phyloP scores from a whole-genome alignment of 2,113 vertebrate genomes.

The Pachypanchax playfairii region DNA sequence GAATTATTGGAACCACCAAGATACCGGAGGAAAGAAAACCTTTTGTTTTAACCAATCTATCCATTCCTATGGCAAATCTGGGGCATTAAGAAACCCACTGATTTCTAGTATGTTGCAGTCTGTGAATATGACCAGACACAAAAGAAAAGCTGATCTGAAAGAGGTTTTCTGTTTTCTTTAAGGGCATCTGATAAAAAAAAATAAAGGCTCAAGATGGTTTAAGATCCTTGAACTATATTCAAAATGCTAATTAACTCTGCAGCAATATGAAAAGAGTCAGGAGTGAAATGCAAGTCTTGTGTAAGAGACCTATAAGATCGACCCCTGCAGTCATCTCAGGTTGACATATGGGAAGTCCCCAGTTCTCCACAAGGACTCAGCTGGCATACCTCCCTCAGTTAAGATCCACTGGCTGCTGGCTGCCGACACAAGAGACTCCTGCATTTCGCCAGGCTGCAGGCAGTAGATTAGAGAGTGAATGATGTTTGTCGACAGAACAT shows the following conservation, averaged over 20 bases:
- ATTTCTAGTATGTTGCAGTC: constrained; percentile 29
- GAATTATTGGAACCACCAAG: constrained; percentile 40
- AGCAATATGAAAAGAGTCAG: constrained; percentile 16
- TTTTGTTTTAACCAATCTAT: constrained; percentile 43
- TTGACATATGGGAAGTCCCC: constrained; percentile 48
- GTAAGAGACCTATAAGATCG: constrained; percentile 35
- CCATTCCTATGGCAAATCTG: constrained; percentile 22
- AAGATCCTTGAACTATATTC: neutral
- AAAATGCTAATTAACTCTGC: constrained; percentile 2
- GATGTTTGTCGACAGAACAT: constrained; percentile 51
- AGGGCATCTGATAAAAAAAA: constrained; percentile 7
- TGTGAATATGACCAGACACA: constrained; percentile 22
- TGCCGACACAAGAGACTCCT: constrained; percentile 29
- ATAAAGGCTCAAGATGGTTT: neutral
- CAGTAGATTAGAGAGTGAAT: constrained; percentile 59
- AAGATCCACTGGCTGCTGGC: too few relatives aligned
- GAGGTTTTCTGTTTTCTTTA: neutral
- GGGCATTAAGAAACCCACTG: constrained; percentile 37
- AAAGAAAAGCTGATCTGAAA: neutral
- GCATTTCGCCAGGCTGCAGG: constrained; percentile 51
- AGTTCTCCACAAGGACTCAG: constrained; percentile 24
- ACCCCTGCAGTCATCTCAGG: constrained; percentile 6
- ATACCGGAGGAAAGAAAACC: constrained; percentile 38
- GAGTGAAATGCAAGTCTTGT: constrained; percentile 24
- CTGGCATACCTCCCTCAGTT: constrained; percentile 50